Base-by-base conservation (phyloP, 2,888 invertebrate species). In the Gryllus longicercus region DNA sequence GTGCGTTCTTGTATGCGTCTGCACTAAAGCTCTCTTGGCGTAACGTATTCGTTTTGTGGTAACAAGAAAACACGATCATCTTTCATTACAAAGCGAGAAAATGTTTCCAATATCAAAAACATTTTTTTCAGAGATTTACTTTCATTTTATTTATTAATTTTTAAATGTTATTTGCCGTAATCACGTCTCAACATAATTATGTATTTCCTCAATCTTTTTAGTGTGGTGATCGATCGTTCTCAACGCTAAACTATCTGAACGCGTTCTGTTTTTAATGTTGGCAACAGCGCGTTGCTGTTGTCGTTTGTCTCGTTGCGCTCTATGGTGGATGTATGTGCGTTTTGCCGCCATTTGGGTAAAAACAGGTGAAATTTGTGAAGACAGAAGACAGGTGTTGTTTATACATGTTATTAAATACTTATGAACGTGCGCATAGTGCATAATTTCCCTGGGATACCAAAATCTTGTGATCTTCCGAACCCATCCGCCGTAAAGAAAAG, bases 231-330 rank as follows among this genome's bases (percentile, higher is more conserved):
- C 38, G 38, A 38, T 38, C 38, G 38, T 38, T 38, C 38, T 38
- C 14, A 63, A 63, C 63, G 63, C n/a, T 63, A 4, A 14, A 18
- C 63, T 63, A 18, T n/a, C n/a, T 18, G 63, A 63, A 63, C 63
- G 63, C 63, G 63, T 14, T 63, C 63, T 63, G 63, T 63, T 63
- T 63, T 63, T 63, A 63, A 63, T 63, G 63, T 63, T 63, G 63
- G 63, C 63, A 63, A 63, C 63, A 63, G 63, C 63, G 63, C 63
- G 63, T 63, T 63, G 63, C 63, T 63, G 63, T 63, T 63, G 63
- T 63, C 63, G 63, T 63, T 63, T 63, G 63, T 63, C 63, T 63
- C 63, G 63, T 63, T 63, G 63, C 63, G 63, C 63, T 63, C 63
- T 63, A 63, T 63, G 63, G 63, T 63, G 63, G 63, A 63, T 63